Evolutionary conservation across 2,888 invertebrate species (phyloP).

Genomic region (Elmis aenea): DNA sequence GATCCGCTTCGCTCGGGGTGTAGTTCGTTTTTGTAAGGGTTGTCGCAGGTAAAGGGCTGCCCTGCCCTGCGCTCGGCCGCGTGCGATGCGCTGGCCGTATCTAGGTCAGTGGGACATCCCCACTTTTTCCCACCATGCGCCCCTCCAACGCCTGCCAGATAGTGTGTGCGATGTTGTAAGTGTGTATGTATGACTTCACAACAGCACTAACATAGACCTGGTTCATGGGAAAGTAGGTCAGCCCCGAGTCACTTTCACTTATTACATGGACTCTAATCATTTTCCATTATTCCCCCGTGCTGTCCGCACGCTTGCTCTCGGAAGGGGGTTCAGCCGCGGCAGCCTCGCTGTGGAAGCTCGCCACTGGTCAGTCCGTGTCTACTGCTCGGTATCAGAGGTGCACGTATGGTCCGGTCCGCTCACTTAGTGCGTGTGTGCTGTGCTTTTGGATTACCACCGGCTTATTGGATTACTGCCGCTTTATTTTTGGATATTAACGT

Average conservation of each 20-base stretch:
- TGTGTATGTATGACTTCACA: conserved; percentile 44
- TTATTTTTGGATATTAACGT: conserved; percentile 7
- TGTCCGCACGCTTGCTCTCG: conserved; percentile 31
- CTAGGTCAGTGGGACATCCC: conserved; percentile 82
- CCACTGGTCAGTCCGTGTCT: conserved; percentile 20
- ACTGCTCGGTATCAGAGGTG: conserved; percentile 18
- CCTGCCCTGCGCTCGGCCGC: conserved; percentile 51
- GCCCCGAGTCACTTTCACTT: conserved; percentile 79
- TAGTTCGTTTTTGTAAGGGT: conserved; percentile 12
- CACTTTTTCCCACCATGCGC: conserved; percentile 47
- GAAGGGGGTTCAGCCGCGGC: conserved; percentile 38
- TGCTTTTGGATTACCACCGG: conserved; percentile 20
- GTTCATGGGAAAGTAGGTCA: conserved; percentile 86
- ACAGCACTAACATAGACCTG: conserved; percentile 81
- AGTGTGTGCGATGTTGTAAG: conserved; percentile 39
- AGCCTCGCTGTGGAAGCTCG: conserved; percentile 25
- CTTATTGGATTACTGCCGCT: conserved; percentile 16
- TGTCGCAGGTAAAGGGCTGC: conserved; percentile 40
- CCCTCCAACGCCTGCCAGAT: conserved; percentile 34
- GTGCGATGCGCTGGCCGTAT: conserved; percentile 61
- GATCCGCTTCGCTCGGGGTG: too few relatives aligned
- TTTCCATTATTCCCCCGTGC: conserved; percentile 63
- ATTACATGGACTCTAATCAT: conserved; percentile 76
- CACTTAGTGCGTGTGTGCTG: conserved; percentile 15
- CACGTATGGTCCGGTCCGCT: conserved; percentile 6